Conservation (phyloP, 2,888 invertebrate species). For the Drosophila peninsularis region DNA sequence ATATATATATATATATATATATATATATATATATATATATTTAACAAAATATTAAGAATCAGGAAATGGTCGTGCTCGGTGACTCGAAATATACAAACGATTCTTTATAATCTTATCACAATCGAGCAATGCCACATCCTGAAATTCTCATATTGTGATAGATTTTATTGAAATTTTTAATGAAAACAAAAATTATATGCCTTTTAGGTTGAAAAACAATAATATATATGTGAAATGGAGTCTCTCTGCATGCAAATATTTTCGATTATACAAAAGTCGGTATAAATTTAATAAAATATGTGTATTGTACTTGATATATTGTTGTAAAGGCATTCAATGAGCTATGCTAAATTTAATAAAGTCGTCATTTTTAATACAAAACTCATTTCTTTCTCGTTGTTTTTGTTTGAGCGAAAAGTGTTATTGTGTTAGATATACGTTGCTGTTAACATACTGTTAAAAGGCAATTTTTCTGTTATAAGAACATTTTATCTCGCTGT, state of each 20-base stretch:
- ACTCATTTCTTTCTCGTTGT: not conserved
- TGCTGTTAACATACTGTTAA: not conserved
- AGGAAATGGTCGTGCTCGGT: constrained; percentile 26
- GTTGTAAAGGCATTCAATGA: constrained; percentile 62
- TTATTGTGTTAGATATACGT: not conserved
- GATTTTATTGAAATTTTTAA: constrained; percentile 71
- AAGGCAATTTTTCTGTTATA: not conserved
- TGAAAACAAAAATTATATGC: constrained; percentile 45
- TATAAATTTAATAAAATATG: constrained; percentile 47
- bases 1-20: constrained; percentile 23
- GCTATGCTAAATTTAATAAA: constrained; percentile 69
- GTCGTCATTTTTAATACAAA: constrained; percentile 62
- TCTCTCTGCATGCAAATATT: constrained; percentile 51
- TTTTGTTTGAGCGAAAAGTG: not conserved
- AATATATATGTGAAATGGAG: constrained; percentile 41
- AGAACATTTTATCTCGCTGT: not conserved
- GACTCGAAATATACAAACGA: not conserved
- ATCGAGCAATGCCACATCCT: constrained; percentile 29
- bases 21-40: constrained; percentile 21
- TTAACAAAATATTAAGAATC: constrained; percentile 39
- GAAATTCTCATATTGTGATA: constrained; percentile 75
- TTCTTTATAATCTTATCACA: constrained; percentile 11
- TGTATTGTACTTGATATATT: constrained; percentile 64
- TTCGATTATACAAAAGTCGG: constrained; percentile 31
- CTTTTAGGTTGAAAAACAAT: constrained; percentile 63